Conservation (phyloP, 2,888 invertebrate species). For the Drosophila anomalipes region DNA sequence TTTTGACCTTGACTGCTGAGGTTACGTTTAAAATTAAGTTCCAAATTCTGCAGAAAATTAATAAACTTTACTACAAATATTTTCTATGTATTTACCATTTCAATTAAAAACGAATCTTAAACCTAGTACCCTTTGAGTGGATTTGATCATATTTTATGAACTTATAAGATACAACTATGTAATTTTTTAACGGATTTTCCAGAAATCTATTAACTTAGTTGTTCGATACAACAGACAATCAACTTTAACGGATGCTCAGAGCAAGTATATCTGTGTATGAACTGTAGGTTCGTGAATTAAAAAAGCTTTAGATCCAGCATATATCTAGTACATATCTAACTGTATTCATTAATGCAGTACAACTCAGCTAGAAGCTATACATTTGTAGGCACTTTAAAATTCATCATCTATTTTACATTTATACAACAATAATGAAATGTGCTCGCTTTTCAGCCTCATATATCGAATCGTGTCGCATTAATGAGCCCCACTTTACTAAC, state of each 20-base stretch:
- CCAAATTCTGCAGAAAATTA: not conserved
- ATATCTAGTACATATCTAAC: not conserved
- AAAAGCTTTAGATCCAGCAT: not conserved
- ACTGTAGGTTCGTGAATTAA: not conserved
- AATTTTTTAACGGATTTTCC: constrained; percentile 25
- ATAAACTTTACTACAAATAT: not conserved
- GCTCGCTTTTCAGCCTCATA: constrained; percentile 87
- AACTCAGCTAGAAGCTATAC: constrained; percentile 1
- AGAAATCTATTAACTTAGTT: constrained; percentile 50
- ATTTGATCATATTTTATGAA: not conserved
- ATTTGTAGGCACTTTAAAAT: constrained; percentile 52
- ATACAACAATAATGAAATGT: constrained; percentile 2
- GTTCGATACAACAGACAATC: constrained; percentile 26
- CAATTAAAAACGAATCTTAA: not conserved
- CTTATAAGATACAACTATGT: not conserved
- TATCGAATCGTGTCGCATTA: constrained; percentile 88
- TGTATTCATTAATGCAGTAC: constrained; percentile 1
- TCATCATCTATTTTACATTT: not conserved
- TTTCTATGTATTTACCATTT: not conserved
- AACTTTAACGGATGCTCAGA: not conserved
- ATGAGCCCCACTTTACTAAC: constrained; percentile 88
- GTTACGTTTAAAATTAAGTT: not conserved
- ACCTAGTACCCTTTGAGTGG: not conserved
- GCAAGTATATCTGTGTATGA: not conserved
- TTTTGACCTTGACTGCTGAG: not conserved